These are phyloP conservation scores for Scortum barcoo DNA, from an alignment of 2,113 vertebrate species.

Conservation along the genomic window DNA sequence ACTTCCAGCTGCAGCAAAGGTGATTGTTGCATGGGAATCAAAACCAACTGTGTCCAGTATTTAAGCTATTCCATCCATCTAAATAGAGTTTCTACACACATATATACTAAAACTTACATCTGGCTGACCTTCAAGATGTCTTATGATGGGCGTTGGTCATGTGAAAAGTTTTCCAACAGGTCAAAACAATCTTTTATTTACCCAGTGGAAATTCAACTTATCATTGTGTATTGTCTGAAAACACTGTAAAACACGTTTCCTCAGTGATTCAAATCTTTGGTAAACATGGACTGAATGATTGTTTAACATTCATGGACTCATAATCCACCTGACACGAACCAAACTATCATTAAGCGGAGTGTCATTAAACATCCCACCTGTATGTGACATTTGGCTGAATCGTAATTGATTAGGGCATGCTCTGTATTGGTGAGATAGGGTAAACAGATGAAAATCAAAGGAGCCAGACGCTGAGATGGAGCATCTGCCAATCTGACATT, in stretches of 20 bases:
- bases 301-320: conserved; percentile 23
- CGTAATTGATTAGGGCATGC: conserved; percentile 62
- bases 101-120: neutral
- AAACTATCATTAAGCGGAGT: conserved; percentile 38
- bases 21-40: neutral
- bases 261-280: conserved; percentile 3
- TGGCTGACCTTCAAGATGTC: neutral
- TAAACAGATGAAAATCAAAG: conserved; percentile 72
- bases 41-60: neutral
- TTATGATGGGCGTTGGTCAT: neutral
- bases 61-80: neutral
- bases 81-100: neutral
- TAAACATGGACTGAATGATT: conserved; percentile 36
- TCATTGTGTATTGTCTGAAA: neutral
- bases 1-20: neutral
- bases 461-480: conserved; percentile 49
- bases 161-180: neutral
- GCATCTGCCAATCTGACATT: conserved; percentile 77
- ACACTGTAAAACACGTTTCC: conserved; percentile 1
- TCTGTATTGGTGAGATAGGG: conserved; percentile 56
- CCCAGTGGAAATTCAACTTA: neutral
- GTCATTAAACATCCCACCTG: conserved; percentile 55
- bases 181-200: neutral
- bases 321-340: conserved; percentile 32
- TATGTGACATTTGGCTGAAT: conserved; percentile 68